Evolutionary conservation across 2,797 vertebrate genomes (phyloP).

Genomic region (Serranus cabrilla): DNA sequence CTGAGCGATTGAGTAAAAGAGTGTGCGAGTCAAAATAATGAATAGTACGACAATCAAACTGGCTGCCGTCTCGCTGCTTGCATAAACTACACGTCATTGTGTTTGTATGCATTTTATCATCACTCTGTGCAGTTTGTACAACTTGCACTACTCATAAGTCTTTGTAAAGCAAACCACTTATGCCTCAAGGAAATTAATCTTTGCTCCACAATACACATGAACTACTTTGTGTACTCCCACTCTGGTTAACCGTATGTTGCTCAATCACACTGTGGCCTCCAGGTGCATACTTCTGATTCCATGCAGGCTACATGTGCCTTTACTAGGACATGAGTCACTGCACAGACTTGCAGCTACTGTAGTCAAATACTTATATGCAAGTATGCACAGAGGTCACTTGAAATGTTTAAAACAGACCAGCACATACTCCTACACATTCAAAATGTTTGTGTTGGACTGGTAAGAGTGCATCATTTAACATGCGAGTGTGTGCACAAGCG

Average conservation of each 20-base stretch:
- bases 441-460: background rate
- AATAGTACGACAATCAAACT: background rate
- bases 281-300: conserved; percentile 14
- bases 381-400: background rate
- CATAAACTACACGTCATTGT: background rate
- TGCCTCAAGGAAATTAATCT: conserved; percentile 10
- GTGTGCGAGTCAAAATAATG: background rate
- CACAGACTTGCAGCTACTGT: conserved; percentile 18
- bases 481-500: too few relatives aligned
- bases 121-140: conserved; percentile 8
- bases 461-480: background rate
- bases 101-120: conserved; percentile 2
- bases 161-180: conserved; percentile 3
- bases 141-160: background rate
- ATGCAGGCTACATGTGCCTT: background rate
- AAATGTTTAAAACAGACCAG: background rate
- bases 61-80: background rate
- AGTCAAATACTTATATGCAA: background rate
- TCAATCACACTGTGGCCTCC: conserved; percentile 25
- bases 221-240: conserved; percentile 1
- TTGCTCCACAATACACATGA: background rate
- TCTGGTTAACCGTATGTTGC: conserved; percentile 28
- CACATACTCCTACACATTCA: background rate
- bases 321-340: background rate
- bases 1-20: conserved; percentile 10